These are phyloP conservation scores for Merops nubicus DNA, from an alignment of 2,113 vertebrate species.

Conservation along the genomic window DNA sequence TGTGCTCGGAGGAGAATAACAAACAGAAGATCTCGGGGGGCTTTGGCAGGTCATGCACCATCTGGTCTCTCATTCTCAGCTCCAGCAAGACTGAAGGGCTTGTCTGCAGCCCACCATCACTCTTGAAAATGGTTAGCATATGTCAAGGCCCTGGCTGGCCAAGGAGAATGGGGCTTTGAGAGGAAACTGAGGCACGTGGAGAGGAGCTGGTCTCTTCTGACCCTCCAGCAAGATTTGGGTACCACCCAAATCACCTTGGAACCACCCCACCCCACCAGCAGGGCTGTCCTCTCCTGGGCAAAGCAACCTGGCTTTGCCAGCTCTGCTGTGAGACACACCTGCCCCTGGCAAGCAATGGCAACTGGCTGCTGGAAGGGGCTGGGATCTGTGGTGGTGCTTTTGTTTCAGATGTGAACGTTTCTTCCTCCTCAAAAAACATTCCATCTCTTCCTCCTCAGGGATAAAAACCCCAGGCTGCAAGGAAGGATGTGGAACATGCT, in stretches of 20 bases:
- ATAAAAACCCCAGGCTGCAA: neutral
- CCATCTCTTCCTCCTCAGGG: neutral
- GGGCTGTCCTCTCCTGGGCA: neutral
- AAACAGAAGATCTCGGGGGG: constrained; percentile 44
- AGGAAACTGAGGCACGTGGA: neutral
- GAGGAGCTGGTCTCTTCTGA: neutral
- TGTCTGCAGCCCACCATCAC: constrained; percentile 1
- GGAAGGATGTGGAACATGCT: constrained; percentile 28
- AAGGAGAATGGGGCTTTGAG: neutral
- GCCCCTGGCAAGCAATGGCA: neutral
- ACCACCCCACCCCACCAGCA: neutral
- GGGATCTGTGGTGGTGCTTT: neutral
- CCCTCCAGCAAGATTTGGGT: neutral
- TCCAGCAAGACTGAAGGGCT: neutral
- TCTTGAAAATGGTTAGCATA: constrained; percentile 22
- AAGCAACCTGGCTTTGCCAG: accelerated
- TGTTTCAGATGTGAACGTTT: neutral
- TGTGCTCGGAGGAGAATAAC: constrained; percentile 11
- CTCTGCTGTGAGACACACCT: neutral
- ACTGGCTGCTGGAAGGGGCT: neutral
- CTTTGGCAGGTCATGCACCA: constrained; percentile 23
- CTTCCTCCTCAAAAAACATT: neutral
- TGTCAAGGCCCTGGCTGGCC: neutral
- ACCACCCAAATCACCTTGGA: too few relatives aligned
- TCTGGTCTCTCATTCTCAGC: constrained; percentile 44